Conservation (phyloP, 2,797 vertebrate species). For the Eidolon dupreanum region DNA sequence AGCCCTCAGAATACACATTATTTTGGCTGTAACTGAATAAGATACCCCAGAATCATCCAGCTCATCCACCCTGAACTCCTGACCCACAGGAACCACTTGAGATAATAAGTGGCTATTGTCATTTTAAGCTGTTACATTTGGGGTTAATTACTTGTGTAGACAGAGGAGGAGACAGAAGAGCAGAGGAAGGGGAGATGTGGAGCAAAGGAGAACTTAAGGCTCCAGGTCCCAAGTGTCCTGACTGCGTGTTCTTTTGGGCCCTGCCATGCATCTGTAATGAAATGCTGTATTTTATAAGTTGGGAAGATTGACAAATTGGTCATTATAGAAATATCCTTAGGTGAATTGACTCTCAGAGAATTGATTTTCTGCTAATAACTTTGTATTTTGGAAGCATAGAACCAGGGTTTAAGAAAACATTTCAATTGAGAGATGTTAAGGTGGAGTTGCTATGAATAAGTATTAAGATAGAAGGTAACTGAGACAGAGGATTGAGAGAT, state of each 20-base stretch:
- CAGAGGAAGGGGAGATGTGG: neutral
- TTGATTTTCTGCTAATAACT: constrained; percentile 30
- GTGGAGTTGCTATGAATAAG: neutral
- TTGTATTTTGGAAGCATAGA: neutral
- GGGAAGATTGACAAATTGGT: neutral
- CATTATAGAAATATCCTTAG: constrained; percentile 6
- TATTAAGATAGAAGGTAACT: neutral
- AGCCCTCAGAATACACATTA: neutral
- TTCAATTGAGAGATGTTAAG: neutral
- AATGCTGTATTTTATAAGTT: neutral
- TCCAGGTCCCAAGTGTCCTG: neutral
- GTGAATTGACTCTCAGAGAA: neutral
- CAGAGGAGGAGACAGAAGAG: neutral
- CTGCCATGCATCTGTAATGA: neutral
- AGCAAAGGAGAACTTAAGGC: neutral
- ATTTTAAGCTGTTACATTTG: neutral
- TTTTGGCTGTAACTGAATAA: neutral
- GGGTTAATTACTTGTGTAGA: neutral
- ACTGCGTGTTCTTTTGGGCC: neutral
- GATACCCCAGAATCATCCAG: neutral
- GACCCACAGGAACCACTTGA: neutral
- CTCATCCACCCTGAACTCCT: neutral
- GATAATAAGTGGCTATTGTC: neutral
- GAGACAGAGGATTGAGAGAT: neutral
- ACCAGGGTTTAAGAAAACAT: neutral